These are phyloP conservation scores for Tridacna crocea DNA, from an alignment of 2,888 invertebrate species.

Conservation along the genomic window DNA sequence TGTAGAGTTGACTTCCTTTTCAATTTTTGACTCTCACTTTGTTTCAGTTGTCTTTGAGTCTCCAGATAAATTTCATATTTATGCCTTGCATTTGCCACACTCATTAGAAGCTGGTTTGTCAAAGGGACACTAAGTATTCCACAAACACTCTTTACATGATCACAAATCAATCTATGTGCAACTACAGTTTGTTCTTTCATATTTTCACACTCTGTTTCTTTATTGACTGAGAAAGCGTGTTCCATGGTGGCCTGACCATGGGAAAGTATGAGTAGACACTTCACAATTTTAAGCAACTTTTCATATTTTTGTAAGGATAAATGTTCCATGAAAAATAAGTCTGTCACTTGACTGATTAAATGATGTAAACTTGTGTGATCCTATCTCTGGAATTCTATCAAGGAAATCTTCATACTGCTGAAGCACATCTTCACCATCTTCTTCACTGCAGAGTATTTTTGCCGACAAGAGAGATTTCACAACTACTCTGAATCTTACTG, in stretches of 20 bases:
- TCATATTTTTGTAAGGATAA: background rate
- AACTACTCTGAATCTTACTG: no score
- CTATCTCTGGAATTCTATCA: no score
- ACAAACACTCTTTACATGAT: constrained; percentile 30
- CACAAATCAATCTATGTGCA: constrained; percentile 36
- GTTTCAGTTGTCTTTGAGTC: no score
- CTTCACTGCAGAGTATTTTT: background rate
- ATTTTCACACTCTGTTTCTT: constrained; percentile 40
- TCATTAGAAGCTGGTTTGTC: no score
- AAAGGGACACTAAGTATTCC: no score
- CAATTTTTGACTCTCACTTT: no score
- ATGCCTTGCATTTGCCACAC: no score
- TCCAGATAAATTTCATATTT: no score
- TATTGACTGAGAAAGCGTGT: constrained; percentile 38
- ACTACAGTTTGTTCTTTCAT: constrained; percentile 31
- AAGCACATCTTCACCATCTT: background rate
- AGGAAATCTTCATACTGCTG: no score
- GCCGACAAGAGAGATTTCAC: background rate
- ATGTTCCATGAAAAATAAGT: background rate
- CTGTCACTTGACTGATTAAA: background rate
- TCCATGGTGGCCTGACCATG: constrained; percentile 38
- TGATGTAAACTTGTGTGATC: no score
- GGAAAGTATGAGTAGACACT: constrained; percentile 12
- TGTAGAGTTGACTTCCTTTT: no score
- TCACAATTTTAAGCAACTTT: constrained; percentile 26